Percentiles rank a stretch among this genome's conserved stretches.
phyloP scores from a whole-genome alignment of 2,888 invertebrate species.

The Tinea pellionella region DNA sequence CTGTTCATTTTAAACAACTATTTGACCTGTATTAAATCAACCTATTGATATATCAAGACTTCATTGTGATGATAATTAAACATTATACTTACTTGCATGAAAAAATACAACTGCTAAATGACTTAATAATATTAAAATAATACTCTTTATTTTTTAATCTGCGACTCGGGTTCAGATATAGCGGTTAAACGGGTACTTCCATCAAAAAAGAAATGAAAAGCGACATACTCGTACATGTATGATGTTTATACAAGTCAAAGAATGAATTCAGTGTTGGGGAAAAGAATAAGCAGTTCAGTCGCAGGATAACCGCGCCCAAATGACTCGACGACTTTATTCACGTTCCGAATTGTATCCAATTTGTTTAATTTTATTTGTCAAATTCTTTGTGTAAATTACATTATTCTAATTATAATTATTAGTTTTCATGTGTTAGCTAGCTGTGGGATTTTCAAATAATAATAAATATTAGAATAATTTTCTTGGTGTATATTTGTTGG shows the following conservation, averaged over 20 bases:
- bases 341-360: constrained; percentile 1
- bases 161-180: neutral
- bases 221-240: constrained; percentile 10
- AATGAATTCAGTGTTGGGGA: constrained; percentile 1
- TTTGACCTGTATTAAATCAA: neutral
- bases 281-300: neutral
- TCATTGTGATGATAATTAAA: no score
- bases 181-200: neutral
- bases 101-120: no score
- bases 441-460: no score
- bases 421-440: no score
- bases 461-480: no score
- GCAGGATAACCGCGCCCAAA: constrained; percentile 9
- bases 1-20: neutral
- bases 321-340: neutral
- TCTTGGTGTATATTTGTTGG: no score
- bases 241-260: constrained; percentile 11
- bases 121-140: no score
- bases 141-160: no score
- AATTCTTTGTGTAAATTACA: no score
- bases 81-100: no score
- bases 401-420: no score
- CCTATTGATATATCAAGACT: neutral
- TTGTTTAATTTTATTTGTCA: neutral
- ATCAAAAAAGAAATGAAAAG: neutral